These are phyloP conservation scores for Lagocephalus sceleratus DNA, from an alignment of 2,797 vertebrate species.

Conservation along the genomic window DNA sequence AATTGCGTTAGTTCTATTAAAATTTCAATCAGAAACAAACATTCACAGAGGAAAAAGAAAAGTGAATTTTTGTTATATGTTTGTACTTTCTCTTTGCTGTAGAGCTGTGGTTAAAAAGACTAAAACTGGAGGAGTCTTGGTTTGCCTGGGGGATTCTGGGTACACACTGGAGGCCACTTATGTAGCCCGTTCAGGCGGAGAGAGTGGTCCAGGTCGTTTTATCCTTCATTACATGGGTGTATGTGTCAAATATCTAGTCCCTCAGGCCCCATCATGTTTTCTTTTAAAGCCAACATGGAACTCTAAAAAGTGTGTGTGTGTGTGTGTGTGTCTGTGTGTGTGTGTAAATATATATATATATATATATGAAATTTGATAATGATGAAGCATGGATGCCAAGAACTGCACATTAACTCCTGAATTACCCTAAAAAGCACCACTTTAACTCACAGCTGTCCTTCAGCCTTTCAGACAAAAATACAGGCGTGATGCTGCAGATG, in stretches of 20 bases:
- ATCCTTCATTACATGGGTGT: slow-evolving; percentile 46
- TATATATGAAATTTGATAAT: too few relatives aligned
- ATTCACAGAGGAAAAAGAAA: background rate
- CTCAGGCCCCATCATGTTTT: slow-evolving; percentile 23
- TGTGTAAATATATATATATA: too few relatives aligned
- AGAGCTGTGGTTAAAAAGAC: slow-evolving; percentile 6
- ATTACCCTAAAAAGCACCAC: too few relatives aligned
- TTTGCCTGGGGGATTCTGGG: slow-evolving; percentile 26
- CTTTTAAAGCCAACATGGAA: slow-evolving; percentile 16
- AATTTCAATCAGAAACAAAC: slow-evolving; percentile 7
- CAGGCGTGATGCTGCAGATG: background rate
- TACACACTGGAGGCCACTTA: slow-evolving; percentile 43
- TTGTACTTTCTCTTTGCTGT: slow-evolving; percentile 2
- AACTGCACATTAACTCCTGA: too few relatives aligned
- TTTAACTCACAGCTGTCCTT: too few relatives aligned
- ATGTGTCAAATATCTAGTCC: slow-evolving; percentile 34
- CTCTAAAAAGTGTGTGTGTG: too few relatives aligned
- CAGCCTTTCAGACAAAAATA: too few relatives aligned
- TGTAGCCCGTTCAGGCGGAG: slow-evolving; percentile 31
- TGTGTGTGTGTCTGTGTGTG: too few relatives aligned
- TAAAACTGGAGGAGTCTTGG: slow-evolving; percentile 18
- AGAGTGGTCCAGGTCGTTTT: slow-evolving; percentile 36
- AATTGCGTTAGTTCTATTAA: slow-evolving; percentile 18
- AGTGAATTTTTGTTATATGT: too few relatives aligned
- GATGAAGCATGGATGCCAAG: too few relatives aligned